Conservation (phyloP, 2,888 invertebrate species). For the Eubasilissa splendida region DNA sequence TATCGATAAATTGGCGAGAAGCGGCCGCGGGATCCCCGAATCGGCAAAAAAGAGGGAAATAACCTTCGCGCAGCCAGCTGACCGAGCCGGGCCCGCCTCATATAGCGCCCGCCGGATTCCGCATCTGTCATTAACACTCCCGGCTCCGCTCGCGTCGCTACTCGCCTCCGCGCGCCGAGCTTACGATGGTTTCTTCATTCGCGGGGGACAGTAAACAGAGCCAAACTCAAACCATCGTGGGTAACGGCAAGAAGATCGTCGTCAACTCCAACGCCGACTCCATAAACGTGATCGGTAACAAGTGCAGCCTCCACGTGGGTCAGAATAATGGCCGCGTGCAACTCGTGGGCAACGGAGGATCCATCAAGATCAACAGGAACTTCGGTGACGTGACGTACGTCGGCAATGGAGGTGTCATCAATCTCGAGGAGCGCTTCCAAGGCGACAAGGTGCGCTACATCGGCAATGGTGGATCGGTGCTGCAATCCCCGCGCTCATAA, state of each 20-base stretch:
- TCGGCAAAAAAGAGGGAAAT: slow-evolving; percentile 27
- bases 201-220: background rate
- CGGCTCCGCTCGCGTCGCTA: background rate
- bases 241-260: slow-evolving; percentile 38
- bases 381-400: slow-evolving; percentile 46
- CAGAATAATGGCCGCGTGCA: slow-evolving; percentile 37
- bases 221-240: slow-evolving; percentile 30
- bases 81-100: background rate
- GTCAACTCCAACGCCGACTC: slow-evolving; percentile 28
- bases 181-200: slow-evolving; percentile 24
- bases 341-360: slow-evolving; percentile 42
- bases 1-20: background rate
- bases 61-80: slow-evolving; percentile 15
- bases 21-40: slow-evolving; percentile 37
- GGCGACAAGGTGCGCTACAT: slow-evolving; percentile 45
- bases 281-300: slow-evolving; percentile 38
- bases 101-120: slow-evolving; percentile 15
- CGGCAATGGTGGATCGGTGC: slow-evolving; percentile 40
- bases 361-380: slow-evolving; percentile 42
- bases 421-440: slow-evolving; percentile 32
- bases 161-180: background rate
- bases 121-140: background rate
- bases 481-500: background rate
- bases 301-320: slow-evolving; percentile 37
- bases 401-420: slow-evolving; percentile 42